A percentile compares a stretch with the other conserved stretches of the same genome.
phyloP scores from a whole-genome alignment of 2,113 vertebrate species.

The Chionomys nivalis region DNA sequence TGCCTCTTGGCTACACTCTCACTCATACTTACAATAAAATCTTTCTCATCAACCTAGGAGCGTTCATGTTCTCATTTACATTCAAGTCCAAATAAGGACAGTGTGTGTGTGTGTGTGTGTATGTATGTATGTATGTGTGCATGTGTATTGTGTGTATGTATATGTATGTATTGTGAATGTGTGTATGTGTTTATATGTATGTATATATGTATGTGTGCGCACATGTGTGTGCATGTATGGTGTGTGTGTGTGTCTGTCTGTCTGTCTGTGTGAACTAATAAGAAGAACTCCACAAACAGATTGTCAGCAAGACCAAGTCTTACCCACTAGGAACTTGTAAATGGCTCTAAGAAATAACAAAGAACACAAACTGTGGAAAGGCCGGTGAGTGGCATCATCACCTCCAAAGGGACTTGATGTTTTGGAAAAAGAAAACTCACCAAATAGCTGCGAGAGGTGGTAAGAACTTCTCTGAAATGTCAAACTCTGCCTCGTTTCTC shows the following conservation, averaged over 20 bases:
- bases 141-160: background rate
- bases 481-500: slow-evolving; percentile 2
- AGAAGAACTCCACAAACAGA: slow-evolving; percentile 47
- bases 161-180: too few species aligned
- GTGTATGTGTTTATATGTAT: too few species aligned
- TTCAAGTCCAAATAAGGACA: background rate
- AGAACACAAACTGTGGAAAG: slow-evolving; percentile 64
- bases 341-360: slow-evolving; percentile 67
- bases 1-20: background rate
- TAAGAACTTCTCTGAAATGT: background rate
- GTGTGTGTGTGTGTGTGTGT: background rate
- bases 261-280: slow-evolving; percentile 40
- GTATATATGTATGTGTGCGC: background rate
- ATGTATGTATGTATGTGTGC: background rate
- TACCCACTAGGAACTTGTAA: slow-evolving; percentile 53
- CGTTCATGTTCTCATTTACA: background rate
- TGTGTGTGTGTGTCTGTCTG: background rate
- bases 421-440: background rate
- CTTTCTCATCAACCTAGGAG: background rate
- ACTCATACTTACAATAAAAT: background rate
- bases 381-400: slow-evolving; percentile 62
- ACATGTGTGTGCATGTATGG: background rate
- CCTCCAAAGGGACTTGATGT: slow-evolving; percentile 35
- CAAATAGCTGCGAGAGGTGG: background rate
- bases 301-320: slow-evolving; percentile 3